Conservation (phyloP, 2,113 vertebrate species). For the Chaetops frenatus region DNA sequence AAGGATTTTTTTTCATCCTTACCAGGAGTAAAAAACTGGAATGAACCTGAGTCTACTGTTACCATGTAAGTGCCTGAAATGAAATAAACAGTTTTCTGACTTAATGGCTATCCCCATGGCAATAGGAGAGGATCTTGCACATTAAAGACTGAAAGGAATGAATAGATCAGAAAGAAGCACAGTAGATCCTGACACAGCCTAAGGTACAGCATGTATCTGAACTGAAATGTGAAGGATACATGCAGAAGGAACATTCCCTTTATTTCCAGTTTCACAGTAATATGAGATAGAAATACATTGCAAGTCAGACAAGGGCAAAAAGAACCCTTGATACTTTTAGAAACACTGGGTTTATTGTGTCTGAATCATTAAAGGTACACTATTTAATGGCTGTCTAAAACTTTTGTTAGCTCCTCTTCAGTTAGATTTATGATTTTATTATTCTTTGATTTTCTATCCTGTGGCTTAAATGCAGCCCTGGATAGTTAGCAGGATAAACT, state of each 20-base stretch:
- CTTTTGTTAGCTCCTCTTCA: background rate
- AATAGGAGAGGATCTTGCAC: conserved; percentile 13
- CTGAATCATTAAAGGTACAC: background rate
- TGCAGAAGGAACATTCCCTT: background rate
- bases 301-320: conserved; percentile 21
- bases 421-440: background rate
- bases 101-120: conserved; percentile 39
- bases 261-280: conserved; percentile 17
- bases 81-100: conserved; percentile 49
- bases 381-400: background rate
- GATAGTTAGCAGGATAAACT: conserved; percentile 9
- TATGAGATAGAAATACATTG: background rate
- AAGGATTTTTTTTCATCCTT: conserved; percentile 37
- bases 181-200: background rate
- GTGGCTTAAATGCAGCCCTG: background rate
- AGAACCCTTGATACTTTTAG: conserved; percentile 12
- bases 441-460: background rate
- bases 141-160: background rate
- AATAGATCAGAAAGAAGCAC: conserved; percentile 44
- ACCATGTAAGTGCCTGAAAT: conserved; percentile 30
- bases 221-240: background rate
- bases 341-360: background rate
- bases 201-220: conserved; percentile 32
- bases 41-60: conserved; percentile 4
- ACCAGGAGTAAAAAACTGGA: conserved; percentile 17